Percentiles rank a stretch among this genome's conserved stretches.
These are phyloP conservation scores for Nyctalus aviator DNA, from an alignment of 2,797 vertebrate genomes.

Conservation along the genomic window DNA sequence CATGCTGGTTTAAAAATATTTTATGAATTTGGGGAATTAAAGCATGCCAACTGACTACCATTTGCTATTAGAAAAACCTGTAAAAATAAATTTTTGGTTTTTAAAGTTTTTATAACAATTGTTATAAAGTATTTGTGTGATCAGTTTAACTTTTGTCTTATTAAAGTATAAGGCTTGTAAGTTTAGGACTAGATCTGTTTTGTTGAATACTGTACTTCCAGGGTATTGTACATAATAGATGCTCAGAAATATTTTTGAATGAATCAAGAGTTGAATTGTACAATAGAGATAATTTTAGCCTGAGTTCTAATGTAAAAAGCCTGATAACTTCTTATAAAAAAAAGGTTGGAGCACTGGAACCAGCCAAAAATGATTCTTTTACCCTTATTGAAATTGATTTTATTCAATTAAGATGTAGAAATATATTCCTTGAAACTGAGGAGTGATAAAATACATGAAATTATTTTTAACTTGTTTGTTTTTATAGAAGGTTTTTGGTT, in stretches of 20 bases:
- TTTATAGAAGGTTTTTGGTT: constrained; percentile 47
- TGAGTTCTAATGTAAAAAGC: not conserved
- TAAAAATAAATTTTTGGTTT: not conserved
- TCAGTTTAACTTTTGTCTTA: constrained; percentile 5
- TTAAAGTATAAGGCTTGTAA: not conserved
- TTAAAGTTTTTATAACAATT: constrained; percentile 20
- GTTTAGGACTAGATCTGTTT: constrained; percentile 18
- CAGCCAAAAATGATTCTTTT: constrained; percentile 15
- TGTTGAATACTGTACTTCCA: not conserved
- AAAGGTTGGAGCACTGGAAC: not conserved
- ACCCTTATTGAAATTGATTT: constrained; percentile 42
- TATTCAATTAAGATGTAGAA: not conserved
- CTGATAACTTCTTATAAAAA: not conserved
- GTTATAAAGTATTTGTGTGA: constrained; percentile 22
- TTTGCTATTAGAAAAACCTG: constrained; percentile 8
- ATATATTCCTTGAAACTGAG: constrained; percentile 5
- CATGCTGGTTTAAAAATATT: not conserved
- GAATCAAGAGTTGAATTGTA: constrained; percentile 23
- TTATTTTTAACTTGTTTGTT: constrained; percentile 41
- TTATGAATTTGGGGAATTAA: not conserved
- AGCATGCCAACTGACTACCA: not conserved
- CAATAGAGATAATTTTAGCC: not conserved
- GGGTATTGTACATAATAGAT: not conserved
- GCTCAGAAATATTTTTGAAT: constrained; percentile 46
- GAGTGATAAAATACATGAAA: not conserved